A percentile compares a stretch with the other conserved stretches of the same genome.
phyloP scores from a whole-genome alignment of 2,888 invertebrate species.

The Amblyteles armatorius region DNA sequence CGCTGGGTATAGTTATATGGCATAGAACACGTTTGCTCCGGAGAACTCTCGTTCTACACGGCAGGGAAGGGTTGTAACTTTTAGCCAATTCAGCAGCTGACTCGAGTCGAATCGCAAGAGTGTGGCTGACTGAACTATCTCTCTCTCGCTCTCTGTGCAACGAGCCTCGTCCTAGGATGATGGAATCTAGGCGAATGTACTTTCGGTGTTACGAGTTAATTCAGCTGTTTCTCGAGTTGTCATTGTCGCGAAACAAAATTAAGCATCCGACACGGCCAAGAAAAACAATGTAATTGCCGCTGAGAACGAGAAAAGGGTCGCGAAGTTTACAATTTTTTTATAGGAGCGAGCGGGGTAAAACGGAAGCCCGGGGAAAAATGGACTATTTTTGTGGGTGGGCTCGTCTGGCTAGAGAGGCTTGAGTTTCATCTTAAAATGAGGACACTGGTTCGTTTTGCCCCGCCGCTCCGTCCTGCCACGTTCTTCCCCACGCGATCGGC shows the following conservation, averaged over 20 bases:
- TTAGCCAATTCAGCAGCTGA: slow-evolving; percentile 56
- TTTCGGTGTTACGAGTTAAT: background rate
- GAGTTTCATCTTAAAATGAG: too few relatives aligned
- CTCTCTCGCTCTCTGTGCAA: background rate
- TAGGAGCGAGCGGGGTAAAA: too few relatives aligned
- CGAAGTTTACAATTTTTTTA: too few relatives aligned
- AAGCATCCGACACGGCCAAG: too few relatives aligned
- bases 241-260: too few relatives aligned
- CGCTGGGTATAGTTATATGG: slow-evolving; percentile 12
- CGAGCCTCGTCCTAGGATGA: background rate
- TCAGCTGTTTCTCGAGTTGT: too few relatives aligned
- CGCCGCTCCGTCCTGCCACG: background rate
- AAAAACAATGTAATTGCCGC: too few relatives aligned
- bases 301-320: too few relatives aligned
- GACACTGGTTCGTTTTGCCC: too few relatives aligned
- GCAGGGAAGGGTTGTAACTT: slow-evolving; percentile 28
- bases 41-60: slow-evolving; percentile 30
- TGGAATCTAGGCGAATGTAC: background rate
- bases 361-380: too few relatives aligned
- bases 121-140: background rate
- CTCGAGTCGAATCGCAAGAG: slow-evolving; percentile 39
- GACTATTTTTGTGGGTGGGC: too few relatives aligned
- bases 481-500: background rate
- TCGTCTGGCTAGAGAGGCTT: too few relatives aligned
- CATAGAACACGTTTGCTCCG: background rate